Base-by-base conservation (phyloP, 2,797 vertebrate species). In the Poecile montanus region DNA sequence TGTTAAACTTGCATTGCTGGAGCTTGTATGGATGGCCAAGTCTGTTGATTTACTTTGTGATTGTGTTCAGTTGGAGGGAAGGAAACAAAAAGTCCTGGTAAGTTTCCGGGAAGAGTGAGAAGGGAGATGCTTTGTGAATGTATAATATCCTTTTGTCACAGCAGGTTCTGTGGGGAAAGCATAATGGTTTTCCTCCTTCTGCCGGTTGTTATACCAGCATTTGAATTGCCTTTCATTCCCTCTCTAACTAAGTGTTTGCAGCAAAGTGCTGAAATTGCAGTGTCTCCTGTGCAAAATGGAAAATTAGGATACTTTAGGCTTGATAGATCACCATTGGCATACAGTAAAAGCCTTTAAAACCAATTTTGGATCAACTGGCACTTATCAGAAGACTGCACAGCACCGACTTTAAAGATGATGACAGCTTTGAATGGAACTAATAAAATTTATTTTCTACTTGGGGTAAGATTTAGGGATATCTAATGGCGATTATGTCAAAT, bases 1-100 rank as follows among this genome's bases (percentile, higher is more conserved):
- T 82, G 29, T 38, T 82, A 38, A 34, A 42, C 18, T 79, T 70
- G 11, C 5, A 1, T n/a, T 50, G 19, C 21, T 91, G 42, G 15
- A 78, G 51, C 7, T 61, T 85, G 17, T 1, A 0, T 48, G 80
- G 12, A 0, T 48, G 80, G 13, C 25, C 16, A 10, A 0, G 7
- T 50, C 21, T 51, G 5, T 34, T 74, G 22, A 13, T 40, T 2
- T 60, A 8, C 20, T 48, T 79, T 3, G 16, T 54, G 10, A 23
- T 14, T 71, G 27, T 51, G 16, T 61, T 89, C 16, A 66, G 48
- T 18, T 18, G 25, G 15, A 63, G 12, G 25, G 12, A 42, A 48
- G 7, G n/a, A 26, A 51, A 62, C 27, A 40, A 34, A 57, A 29
- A 4, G 3, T 34, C 23, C 7, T 45, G 5, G 5, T 77, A 30